Evolutionary conservation across 2,888 invertebrate genomes (phyloP), one percentile per base, ranked within the genome.

Genomic region (Crossocerus cetratus): DNA sequence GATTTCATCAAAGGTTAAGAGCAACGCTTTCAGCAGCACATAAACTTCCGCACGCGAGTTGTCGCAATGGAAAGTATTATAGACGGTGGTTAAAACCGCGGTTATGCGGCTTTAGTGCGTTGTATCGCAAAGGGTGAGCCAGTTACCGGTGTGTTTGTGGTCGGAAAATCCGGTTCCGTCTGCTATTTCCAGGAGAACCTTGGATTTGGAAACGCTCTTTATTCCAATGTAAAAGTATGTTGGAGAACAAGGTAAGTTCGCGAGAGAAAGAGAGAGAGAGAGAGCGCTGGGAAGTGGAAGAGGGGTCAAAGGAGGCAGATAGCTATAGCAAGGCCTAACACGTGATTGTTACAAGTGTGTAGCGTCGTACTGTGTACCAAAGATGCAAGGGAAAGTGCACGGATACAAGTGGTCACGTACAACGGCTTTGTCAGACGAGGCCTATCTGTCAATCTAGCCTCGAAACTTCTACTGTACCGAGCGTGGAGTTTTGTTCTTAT

Each of bases 391-490:
- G 74, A 75, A 78, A 76, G 69, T 71, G 69, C 71, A 59, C 70
- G 73, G 72, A 70, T 66, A 81, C 78, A 75, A 84, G 84, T 84
- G 77, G 84, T 84, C 84, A 84, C 84, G 84, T 84, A 83, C 83
- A 11, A 4, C 60, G 73, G 78, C 83, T 84, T 83, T 82, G 84
- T 84, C 82, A 83, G 84, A 84, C 83, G 65, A 75, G 66, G 67
- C 57, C 74, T 83, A 84, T 84, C 84, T 74, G 60, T 71, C 68
- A 72, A 84, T 84, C 84, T 83, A 81, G 80, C 84, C 83, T 84
- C 83, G 77, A 83, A 78, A 83, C 75, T 78, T 63, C 71, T 65
- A 65, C 68, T 77, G 70, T 67, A 64, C 56, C 62, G 63, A 58
- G 61, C 66, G 59, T 55, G 21, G 13, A 43, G 53, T 16, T 44